Conservation (phyloP, 2,113 vertebrate genomes). For the Ramphastos sulfuratus region DNA sequence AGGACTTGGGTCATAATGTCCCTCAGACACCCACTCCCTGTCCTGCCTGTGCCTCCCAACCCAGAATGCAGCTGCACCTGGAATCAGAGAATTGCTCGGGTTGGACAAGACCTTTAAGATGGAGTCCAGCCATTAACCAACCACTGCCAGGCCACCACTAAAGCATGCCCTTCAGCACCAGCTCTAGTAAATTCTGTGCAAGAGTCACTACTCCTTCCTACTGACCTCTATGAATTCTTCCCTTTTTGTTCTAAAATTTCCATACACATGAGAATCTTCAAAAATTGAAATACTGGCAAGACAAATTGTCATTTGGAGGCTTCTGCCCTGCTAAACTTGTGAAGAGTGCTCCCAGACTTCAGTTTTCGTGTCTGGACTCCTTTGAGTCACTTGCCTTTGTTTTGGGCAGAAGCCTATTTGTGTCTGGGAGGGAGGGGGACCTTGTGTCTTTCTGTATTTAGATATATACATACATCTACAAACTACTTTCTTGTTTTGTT, state of each 20-base stretch:
- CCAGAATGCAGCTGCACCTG: not conserved
- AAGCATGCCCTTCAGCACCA: not conserved
- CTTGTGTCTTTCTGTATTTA: not conserved
- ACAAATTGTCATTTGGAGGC: not conserved
- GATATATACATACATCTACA: accelerated
- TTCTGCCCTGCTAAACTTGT: not conserved
- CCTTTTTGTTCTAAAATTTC: not conserved
- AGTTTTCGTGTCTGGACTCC: accelerated
- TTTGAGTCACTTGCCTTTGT: not conserved
- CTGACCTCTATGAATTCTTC: not conserved
- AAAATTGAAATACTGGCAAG: not conserved
- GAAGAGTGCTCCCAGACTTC: not conserved
- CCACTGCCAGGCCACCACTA: not conserved
- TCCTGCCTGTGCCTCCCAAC: not conserved
- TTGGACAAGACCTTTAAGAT: not conserved
- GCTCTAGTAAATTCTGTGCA: not conserved
- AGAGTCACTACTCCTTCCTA: not conserved
- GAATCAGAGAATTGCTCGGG: not conserved
- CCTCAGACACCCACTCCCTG: not conserved
- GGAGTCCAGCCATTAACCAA: not conserved
- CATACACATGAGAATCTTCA: not conserved
- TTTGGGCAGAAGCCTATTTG: not conserved
- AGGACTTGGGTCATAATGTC: not conserved
- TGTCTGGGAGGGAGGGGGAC: too few species aligned
- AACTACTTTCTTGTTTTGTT: not conserved